Percentiles rank a stretch among this genome's conserved stretches.
Conservation (phyloP, 2,113 vertebrate species). For the Phylloscopus trochiloides region DNA sequence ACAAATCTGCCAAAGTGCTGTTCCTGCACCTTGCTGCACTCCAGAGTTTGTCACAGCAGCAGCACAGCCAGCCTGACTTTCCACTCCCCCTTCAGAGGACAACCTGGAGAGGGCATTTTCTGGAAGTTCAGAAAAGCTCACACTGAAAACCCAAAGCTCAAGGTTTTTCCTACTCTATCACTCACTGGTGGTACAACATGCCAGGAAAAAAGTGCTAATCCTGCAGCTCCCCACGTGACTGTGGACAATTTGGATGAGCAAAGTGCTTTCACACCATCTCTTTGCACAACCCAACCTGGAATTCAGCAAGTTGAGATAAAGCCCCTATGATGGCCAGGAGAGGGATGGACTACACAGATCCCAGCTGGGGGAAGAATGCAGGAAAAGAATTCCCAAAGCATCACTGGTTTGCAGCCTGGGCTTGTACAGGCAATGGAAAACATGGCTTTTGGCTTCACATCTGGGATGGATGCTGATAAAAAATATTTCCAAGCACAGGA, state of each 20-base stretch:
- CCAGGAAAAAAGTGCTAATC: not conserved
- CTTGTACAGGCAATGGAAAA: not conserved
- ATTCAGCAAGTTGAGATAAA: not conserved
- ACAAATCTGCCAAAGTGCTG: not conserved
- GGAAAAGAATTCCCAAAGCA: not conserved
- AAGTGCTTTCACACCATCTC: not conserved
- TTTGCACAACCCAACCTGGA: accelerated
- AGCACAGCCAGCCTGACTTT: not conserved
- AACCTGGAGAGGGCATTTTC: not conserved
- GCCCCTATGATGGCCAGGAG: not conserved
- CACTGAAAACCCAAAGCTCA: not conserved
- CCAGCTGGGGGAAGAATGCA: accelerated
- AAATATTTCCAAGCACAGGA: not conserved
- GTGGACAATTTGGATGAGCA: not conserved
- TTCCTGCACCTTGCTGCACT: not conserved
- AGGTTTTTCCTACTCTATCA: not conserved
- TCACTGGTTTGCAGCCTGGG: not conserved
- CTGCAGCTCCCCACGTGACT: accelerated
- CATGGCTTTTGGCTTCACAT: not conserved
- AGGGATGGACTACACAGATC: not conserved
- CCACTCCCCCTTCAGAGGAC: not conserved
- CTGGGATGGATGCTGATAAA: not conserved
- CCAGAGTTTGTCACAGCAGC: not conserved
- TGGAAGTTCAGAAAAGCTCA: accelerated
- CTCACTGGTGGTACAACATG: not conserved